Base-by-base conservation (phyloP, 2,113 vertebrate species). In the Callorhinus ursinus region DNA sequence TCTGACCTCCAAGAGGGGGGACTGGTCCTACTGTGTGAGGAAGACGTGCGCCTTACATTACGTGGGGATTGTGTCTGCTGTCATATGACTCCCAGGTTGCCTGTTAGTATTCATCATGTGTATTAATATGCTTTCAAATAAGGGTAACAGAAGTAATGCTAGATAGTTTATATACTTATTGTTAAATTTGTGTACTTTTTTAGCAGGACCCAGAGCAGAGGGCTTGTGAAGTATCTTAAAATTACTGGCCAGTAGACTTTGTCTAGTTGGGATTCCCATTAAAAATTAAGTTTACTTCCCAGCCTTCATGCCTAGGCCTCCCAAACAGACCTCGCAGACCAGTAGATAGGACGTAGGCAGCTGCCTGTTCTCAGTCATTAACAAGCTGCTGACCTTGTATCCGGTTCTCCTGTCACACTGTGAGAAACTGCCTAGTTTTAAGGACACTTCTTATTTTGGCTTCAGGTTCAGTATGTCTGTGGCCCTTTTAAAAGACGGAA, bases 131-230 rank as follows among this genome's bases (percentile, higher is more conserved):
- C 26, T 21, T 28, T 42, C 46, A 53, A 26, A 65, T 3, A 53
- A 14, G 14, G 51, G 51, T 53, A 53, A 15, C 28, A 57, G 46
- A 67, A 5, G 16, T 55, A n/a, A 74, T 90, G 21, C 57, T 89
- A 14, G 79, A 22, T 57, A 18, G 18, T 82, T 55, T 82, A 5
- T 72, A 21, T 91, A 57, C 79, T 92, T 79, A 15, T 7, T 53
- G 24, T 88, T 77, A 10, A 22, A 72, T 86, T 76, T 82, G 61
- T 86, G 65, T 28, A 18, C 36, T 49, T 65, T 46, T 19, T 12
- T 91, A 39, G 33, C 96, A 95, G 89, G 93, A 33, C 72, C 63
- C 91, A 89, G 93, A 96, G 89, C 84, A 57, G 65, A 97, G 93
- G 88, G 77, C 24, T 93, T 67, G 69, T 55, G 39, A 89, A 83